phyloP scores from a whole-genome alignment of 2,797 vertebrate genomes.

The Pseudotriccus pelzelni region DNA sequence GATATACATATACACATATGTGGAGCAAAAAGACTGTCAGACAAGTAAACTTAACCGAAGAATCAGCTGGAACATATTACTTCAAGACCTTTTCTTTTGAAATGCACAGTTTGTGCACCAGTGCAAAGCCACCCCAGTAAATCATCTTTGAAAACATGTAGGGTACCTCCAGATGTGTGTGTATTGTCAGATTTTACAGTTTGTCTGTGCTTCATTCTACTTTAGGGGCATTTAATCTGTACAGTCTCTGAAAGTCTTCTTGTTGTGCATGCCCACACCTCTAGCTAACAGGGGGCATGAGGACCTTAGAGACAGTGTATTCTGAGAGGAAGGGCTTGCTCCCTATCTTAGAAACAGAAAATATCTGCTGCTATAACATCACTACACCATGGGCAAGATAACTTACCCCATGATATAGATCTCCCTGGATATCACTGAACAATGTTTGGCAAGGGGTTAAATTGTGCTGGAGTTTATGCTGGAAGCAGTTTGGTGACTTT shows the following conservation, averaged over 20 bases:
- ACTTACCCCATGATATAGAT: neutral
- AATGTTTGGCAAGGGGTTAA: neutral
- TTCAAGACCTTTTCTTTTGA: neutral
- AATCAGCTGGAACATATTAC: neutral
- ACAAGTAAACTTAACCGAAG: neutral
- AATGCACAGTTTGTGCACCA: neutral
- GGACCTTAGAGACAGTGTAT: neutral
- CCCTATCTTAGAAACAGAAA: neutral
- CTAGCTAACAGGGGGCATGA: neutral
- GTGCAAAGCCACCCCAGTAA: neutral
- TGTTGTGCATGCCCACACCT: fast-evolving
- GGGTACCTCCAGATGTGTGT: neutral
- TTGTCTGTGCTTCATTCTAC: neutral
- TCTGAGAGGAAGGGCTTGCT: neutral
- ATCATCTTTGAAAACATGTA: neutral
- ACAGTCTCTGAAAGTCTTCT: neutral
- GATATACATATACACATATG: neutral
- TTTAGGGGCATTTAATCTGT: neutral
- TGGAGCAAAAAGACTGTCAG: neutral
- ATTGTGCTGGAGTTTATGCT: neutral
- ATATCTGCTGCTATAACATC: neutral
- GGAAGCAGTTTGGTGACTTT: neutral
- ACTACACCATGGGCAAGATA: neutral
- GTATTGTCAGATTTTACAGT: neutral
- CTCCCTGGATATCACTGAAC: neutral